Conservation (phyloP, 2,113 vertebrate genomes). For the Podarcis muralis region DNA sequence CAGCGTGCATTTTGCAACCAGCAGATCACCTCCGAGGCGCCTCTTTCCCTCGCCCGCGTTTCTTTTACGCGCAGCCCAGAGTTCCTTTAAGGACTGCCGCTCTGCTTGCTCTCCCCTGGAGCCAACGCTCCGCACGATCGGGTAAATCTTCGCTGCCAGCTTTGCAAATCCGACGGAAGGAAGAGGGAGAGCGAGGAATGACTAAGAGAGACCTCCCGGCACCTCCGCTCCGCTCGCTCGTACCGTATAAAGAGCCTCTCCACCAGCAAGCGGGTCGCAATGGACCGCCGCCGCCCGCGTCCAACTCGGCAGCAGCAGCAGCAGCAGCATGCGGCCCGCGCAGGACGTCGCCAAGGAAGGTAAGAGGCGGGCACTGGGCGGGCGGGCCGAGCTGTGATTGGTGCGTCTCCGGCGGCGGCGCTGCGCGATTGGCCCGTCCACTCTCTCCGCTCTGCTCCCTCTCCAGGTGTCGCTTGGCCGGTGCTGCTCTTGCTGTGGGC, state of each 20-base stretch:
- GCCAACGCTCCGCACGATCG: neutral
- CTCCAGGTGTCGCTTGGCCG: slow-evolving; percentile 42
- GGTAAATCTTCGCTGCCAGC: slow-evolving; percentile 10
- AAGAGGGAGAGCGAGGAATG: neutral
- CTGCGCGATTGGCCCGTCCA: neutral
- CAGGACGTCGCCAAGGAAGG: neutral
- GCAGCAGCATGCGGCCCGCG: neutral
- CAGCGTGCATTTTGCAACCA: too few species aligned
- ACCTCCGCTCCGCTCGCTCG: neutral
- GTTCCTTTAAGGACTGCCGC: neutral
- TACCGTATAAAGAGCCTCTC: neutral
- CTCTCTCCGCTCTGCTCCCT: neutral
- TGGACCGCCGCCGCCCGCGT: too few species aligned
- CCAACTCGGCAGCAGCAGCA: too few species aligned
- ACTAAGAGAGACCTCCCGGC: neutral
- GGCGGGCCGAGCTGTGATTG: neutral
- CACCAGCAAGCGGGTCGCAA: neutral
- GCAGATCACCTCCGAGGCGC: too few species aligned
- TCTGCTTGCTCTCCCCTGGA: fast-evolving
- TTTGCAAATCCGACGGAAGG: neutral
- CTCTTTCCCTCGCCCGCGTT: too few species aligned
- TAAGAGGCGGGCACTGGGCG: fast-evolving
- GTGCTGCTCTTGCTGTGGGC: slow-evolving; percentile 55
- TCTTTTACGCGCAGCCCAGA: neutral
- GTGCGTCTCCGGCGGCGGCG: neutral